These are phyloP conservation scores for Maniola jurtina DNA, from an alignment of 1,140 invertebrate genomes.

Conservation along the genomic window DNA sequence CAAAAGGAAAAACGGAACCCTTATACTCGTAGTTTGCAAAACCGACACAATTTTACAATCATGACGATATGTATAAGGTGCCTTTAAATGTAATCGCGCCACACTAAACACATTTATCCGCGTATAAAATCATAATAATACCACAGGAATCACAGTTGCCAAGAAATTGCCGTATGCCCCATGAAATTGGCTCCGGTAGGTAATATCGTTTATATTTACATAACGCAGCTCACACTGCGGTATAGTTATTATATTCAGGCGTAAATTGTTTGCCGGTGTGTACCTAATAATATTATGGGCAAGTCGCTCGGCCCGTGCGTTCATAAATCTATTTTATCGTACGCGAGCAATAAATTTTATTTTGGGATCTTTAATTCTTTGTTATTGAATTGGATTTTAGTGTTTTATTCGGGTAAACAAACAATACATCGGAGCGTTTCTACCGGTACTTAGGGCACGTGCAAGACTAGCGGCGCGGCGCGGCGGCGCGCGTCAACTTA, in stretches of 20 bases:
- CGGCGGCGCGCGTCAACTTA: constrained; percentile 57
- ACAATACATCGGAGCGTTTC: constrained; percentile 69
- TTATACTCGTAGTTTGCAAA: too few species aligned
- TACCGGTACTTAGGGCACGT: constrained; percentile 69
- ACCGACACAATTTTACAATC: too few species aligned
- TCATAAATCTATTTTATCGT: constrained; percentile 79
- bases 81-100: not conserved
- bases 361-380: constrained; percentile 79
- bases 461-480: constrained; percentile 52
- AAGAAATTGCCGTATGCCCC: constrained; percentile 22
- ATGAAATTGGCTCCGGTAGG: constrained; percentile 21
- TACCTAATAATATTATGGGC: constrained; percentile 69
- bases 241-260: constrained; percentile 37
- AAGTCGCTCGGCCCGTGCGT: constrained; percentile 54
- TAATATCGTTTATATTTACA: constrained; percentile 39
- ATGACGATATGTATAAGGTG: not conserved
- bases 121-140: constrained; percentile 14
- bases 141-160: constrained; percentile 16
- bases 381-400: constrained; percentile 79
- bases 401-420: constrained; percentile 78
- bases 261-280: constrained; percentile 53
- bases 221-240: constrained; percentile 29
- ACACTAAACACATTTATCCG: not conserved
- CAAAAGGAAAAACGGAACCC: too few species aligned
- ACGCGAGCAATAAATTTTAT: constrained; percentile 77